A percentile compares a stretch with the other conserved stretches of the same genome.
Evolutionary conservation across 2,797 vertebrate species (phyloP).

Genomic region (Labroides dimidiatus): DNA sequence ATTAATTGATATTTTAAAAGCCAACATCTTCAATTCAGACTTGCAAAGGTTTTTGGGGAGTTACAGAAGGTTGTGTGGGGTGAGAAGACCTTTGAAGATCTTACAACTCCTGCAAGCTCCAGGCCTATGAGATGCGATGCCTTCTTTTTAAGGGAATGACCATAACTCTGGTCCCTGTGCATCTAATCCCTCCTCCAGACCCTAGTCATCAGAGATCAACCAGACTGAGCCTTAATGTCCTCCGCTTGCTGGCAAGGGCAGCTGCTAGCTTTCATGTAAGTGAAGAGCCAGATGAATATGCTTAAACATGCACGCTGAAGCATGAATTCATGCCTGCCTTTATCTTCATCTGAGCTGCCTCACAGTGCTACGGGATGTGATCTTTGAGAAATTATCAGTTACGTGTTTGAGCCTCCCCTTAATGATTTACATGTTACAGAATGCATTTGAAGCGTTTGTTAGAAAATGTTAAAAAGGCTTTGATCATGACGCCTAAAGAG

Average conservation of each 20-base stretch:
- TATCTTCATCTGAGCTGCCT: conserved; percentile 53
- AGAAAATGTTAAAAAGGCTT: conserved; percentile 70
- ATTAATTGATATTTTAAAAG: conserved; percentile 61
- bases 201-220: conserved; percentile 82
- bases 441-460: conserved; percentile 73
- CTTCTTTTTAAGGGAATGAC: conserved; percentile 78
- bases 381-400: conserved; percentile 65
- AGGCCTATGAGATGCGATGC: conserved; percentile 72
- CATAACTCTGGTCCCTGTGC: conserved; percentile 70
- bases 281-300: conserved; percentile 75
- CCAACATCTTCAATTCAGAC: conserved; percentile 49
- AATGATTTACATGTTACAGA: conserved; percentile 69
- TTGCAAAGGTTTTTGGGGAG: conserved; percentile 55
- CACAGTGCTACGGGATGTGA: conserved; percentile 39
- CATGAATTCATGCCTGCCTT: conserved; percentile 58
- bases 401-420: conserved; percentile 47
- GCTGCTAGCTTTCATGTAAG: conserved; percentile 73
- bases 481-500: conserved; percentile 72
- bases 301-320: conserved; percentile 63
- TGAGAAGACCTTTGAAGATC: conserved; percentile 73
- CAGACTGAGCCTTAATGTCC: conserved; percentile 75
- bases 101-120: conserved; percentile 72
- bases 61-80: conserved; percentile 49
- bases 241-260: conserved; percentile 76
- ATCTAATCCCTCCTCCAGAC: conserved; percentile 81